A percentile compares a stretch with the other conserved stretches of the same genome.
phyloP scores from a whole-genome alignment of 2,797 vertebrate genomes.

The Danio choprae region DNA sequence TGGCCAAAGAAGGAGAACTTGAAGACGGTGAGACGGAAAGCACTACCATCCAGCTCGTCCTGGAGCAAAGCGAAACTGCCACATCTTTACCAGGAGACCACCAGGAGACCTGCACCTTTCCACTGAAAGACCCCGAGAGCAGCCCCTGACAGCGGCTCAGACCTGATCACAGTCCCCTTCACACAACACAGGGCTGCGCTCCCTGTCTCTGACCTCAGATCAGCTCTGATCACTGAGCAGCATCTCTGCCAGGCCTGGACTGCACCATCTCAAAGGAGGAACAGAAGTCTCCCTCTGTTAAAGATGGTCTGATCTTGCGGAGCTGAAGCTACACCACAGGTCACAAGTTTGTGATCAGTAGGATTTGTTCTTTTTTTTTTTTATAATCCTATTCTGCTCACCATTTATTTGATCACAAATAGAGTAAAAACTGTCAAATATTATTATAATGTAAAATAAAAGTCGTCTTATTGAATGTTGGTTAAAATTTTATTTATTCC shows the following conservation, averaged over 20 bases:
- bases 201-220: conserved; percentile 54
- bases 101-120: conserved; percentile 53
- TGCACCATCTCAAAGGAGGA: not conserved
- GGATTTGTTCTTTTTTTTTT: no score
- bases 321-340: conserved; percentile 31
- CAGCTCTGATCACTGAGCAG: conserved; percentile 35
- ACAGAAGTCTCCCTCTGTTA: conserved; percentile 21
- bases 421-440: no score
- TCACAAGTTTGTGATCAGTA: no score
- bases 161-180: conserved; percentile 13
- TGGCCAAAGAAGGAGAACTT: conserved; percentile 74
- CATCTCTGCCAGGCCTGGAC: not conserved
- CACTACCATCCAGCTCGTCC: conserved; percentile 75
- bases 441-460: no score
- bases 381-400: no score
- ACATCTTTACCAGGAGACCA: conserved; percentile 45
- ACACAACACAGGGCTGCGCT: conserved; percentile 36
- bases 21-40: conserved; percentile 58
- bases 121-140: conserved; percentile 27
- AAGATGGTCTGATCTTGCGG: conserved; percentile 32
- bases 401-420: no score
- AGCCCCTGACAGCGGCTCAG: conserved; percentile 66
- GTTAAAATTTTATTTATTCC: no score
- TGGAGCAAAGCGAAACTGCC: conserved; percentile 65
- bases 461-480: no score